Base-by-base conservation (phyloP, 2,888 invertebrate species). In the Idaea biselata region DNA sequence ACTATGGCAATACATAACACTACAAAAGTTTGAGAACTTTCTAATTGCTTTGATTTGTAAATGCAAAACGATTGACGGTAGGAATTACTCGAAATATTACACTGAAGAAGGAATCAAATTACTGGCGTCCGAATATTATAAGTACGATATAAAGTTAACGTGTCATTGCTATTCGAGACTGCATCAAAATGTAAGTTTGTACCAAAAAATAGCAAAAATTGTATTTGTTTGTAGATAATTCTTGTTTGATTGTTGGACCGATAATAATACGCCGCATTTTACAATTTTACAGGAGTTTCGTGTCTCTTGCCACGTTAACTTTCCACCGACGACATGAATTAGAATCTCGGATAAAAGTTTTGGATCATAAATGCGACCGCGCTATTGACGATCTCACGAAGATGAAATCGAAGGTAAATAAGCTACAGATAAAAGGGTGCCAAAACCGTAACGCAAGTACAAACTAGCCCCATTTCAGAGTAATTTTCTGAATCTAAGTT, bases 301-400 rank as follows among this genome's bases (percentile, higher is more conserved):
- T 91, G 56, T 87, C 90, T 64, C 78, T 91, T 6, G 89, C 87
- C 17, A 88, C 87, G 55, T 68, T 91, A 67, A 84, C 91, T 6
- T 69, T 87, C 66, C 88, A 90, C 69, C 83, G 90, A 16, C 83
- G 86, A n/a, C 82, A 82, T 63, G 91, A 91, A 66, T 74, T 91
- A 73, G 89, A 88, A 74, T 75, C 74, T n/a, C 80, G 91, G 68
- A 82, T 88, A 59, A 81, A 82, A 56, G 68, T 71, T 4, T 88
- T 91, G 68, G 63, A 80, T 7, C 75, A 79, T 57, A 91, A 88
- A 86, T 90, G 91, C 74, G 88, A 89, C 65, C 77, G 75, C 57
- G 87, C 89, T 1, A 78, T 86, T 16, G 76, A 77, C 2, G 80
- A 88, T 65, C 82, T 91, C 32, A 77, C 80, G 69, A 89, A 82